These are phyloP conservation scores for Scotopteryx bipunctaria DNA, from an alignment of 2,888 invertebrate genomes.

Conservation along the genomic window DNA sequence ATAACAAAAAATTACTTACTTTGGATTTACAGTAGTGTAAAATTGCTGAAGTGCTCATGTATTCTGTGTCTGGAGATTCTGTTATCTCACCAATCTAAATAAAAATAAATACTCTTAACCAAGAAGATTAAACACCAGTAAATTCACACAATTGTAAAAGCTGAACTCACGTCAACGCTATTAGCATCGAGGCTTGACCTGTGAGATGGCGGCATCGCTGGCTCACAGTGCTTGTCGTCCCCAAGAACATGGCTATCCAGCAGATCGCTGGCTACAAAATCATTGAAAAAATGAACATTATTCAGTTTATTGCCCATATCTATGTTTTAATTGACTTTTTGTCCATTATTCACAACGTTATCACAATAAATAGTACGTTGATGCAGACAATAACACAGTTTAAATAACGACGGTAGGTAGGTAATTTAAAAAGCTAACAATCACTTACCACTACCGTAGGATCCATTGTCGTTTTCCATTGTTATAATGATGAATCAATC, in stretches of 20 bases:
- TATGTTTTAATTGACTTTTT: slow-evolving; percentile 63
- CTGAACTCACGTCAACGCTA: slow-evolving; percentile 77
- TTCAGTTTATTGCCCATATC: slow-evolving; percentile 75
- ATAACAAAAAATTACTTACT: slow-evolving; percentile 56
- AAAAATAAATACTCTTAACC: slow-evolving; percentile 7
- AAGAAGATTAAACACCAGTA: neutral
- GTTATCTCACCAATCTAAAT: slow-evolving; percentile 87
- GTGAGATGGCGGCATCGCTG: slow-evolving; percentile 72
- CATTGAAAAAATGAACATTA: slow-evolving; percentile 70
- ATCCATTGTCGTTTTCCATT: slow-evolving; percentile 74
- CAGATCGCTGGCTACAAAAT: slow-evolving; percentile 76
- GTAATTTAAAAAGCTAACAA: slow-evolving; percentile 44
- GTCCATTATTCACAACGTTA: slow-evolving; percentile 68
- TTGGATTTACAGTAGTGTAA: slow-evolving; percentile 92
- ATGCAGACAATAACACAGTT: slow-evolving; percentile 48
- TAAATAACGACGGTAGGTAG: slow-evolving; percentile 59
- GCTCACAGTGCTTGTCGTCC: slow-evolving; percentile 66
- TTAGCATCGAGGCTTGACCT: slow-evolving; percentile 74
- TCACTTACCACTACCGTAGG: slow-evolving; percentile 74
- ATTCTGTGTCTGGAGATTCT: slow-evolving; percentile 86
- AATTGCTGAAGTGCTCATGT: slow-evolving; percentile 90
- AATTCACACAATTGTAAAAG: neutral
- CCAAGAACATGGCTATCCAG: slow-evolving; percentile 79
- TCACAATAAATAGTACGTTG: slow-evolving; percentile 52
- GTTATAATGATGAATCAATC: slow-evolving; percentile 16